A percentile compares a stretch with the other conserved stretches of the same genome.
These are phyloP conservation scores for Notodonta ziczac DNA, from an alignment of 2,888 invertebrate species.

Conservation along the genomic window DNA sequence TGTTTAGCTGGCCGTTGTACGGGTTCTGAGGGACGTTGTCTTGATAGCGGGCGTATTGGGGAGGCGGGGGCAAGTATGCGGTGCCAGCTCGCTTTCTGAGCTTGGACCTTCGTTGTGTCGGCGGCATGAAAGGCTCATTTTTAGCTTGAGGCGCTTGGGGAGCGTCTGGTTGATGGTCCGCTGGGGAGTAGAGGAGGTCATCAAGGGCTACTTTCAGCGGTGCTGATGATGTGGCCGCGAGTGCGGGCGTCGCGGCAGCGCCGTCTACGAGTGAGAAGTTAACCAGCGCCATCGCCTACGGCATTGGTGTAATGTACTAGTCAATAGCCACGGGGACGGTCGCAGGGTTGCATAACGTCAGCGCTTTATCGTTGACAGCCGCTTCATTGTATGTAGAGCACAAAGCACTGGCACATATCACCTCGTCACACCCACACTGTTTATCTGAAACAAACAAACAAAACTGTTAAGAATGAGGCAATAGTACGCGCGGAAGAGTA, in stretches of 20 bases:
- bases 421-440: slow-evolving; percentile 48
- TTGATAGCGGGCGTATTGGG: slow-evolving; percentile 74
- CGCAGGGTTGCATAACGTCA: slow-evolving; percentile 67
- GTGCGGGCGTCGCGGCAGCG: slow-evolving; percentile 63
- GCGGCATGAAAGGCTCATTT: slow-evolving; percentile 64
- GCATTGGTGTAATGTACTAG: slow-evolving; percentile 72
- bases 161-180: slow-evolving; percentile 57
- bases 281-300: slow-evolving; percentile 75
- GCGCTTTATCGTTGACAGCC: slow-evolving; percentile 60
- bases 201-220: slow-evolving; percentile 69
- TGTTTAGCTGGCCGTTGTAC: slow-evolving; percentile 63
- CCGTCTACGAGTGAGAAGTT: slow-evolving; percentile 73
- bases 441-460: slow-evolving; percentile 69
- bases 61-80: slow-evolving; percentile 73
- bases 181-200: slow-evolving; percentile 76
- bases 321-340: slow-evolving; percentile 55
- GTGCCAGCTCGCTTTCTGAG: slow-evolving; percentile 77
- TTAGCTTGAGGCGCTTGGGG: slow-evolving; percentile 44
- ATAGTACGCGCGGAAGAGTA: too few species aligned
- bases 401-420: slow-evolving; percentile 63
- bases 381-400: slow-evolving; percentile 61
- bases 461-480: slow-evolving; percentile 7
- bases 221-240: slow-evolving; percentile 59
- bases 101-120: slow-evolving; percentile 62
- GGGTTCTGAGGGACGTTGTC: slow-evolving; percentile 70